Evolutionary conservation across 2,113 vertebrate species (phyloP), one percentile per base, ranked within the genome.

Genomic region (Heterotilapia buettikoferi): DNA sequence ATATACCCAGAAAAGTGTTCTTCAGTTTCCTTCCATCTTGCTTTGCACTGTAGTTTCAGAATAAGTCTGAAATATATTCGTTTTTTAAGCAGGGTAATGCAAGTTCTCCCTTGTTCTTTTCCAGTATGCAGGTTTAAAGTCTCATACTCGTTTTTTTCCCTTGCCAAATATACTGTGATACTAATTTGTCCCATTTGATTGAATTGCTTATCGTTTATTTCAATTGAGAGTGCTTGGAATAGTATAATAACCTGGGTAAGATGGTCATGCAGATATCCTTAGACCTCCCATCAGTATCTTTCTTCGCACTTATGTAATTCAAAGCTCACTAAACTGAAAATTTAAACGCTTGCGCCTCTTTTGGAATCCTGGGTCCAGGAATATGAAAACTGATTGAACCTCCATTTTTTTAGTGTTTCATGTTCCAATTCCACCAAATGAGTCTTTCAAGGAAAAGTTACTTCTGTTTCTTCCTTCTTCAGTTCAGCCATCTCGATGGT

Each of bases 31-130:
- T 73, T 45, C 40, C 40, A 73, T 26, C 21, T 68, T 40, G 36
- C 19, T 40, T 68, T 40, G 33, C 31, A 66, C 6, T 3, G 61
- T 68, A 21, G 33, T 40, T 68, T 68, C 63, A 68, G 36, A 68
- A 68, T 68, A 68, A 24, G n/a, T 40, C 36, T 21, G 0, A 68
- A 40, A 68, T 40, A 14, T 68, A 40, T 40, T 24, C 10, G 0
- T 24, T 40, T 68, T 24, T 40, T 68, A 68, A 68, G 36, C 63
- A 68, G 63, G 11, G 3, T 24, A 3, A 40, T 24, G n/a, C n/a
- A 40, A 68, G 2, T 68, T 40, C 36, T 68, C n/a, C 7, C n/a
- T 68, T 40, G n/a, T 68, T 68, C 36, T 68, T 40, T 68, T 21
- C 1, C 63, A 24, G n/a, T 68, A 68, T 68, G n/a, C 63, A 68